A percentile compares a stretch with the other conserved stretches of the same genome.
These are phyloP conservation scores for Oceanodroma tethys DNA, from an alignment of 2,113 vertebrate species.

Conservation along the genomic window DNA sequence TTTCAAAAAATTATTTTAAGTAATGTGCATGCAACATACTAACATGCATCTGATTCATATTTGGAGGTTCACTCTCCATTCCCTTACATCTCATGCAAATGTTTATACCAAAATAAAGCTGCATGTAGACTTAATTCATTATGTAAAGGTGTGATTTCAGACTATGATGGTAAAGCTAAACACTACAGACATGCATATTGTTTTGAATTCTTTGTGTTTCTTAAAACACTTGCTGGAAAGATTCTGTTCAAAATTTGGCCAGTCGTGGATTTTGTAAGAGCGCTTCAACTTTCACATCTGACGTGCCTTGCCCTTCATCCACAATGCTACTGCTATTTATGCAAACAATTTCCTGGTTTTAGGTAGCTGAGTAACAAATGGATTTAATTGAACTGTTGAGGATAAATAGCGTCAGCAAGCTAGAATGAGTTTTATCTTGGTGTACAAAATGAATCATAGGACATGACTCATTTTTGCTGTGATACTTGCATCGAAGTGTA, in stretches of 20 bases:
- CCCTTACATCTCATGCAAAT: accelerated
- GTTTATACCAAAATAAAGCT: neutral
- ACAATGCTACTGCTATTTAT: neutral
- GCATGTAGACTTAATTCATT: neutral
- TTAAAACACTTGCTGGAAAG: neutral
- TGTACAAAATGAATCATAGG: neutral
- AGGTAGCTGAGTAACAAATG: neutral
- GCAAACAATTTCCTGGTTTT: neutral
- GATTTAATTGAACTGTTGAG: neutral
- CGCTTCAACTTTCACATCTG: neutral
- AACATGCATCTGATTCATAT: neutral
- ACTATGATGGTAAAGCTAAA: neutral
- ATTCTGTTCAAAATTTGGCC: neutral
- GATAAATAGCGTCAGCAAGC: neutral
- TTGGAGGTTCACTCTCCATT: neutral
- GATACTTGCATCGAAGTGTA: neutral
- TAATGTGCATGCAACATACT: neutral
- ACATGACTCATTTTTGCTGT: neutral
- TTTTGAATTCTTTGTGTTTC: neutral
- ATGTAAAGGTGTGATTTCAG: neutral
- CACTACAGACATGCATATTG: accelerated
- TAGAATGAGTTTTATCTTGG: neutral
- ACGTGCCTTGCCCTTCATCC: neutral
- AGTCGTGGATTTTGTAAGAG: accelerated
- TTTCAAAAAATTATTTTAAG: neutral